A percentile compares a stretch with the other conserved stretches of the same genome.
phyloP scores from a whole-genome alignment of 2,888 invertebrate genomes.

The Nemotelus nigrinus region DNA sequence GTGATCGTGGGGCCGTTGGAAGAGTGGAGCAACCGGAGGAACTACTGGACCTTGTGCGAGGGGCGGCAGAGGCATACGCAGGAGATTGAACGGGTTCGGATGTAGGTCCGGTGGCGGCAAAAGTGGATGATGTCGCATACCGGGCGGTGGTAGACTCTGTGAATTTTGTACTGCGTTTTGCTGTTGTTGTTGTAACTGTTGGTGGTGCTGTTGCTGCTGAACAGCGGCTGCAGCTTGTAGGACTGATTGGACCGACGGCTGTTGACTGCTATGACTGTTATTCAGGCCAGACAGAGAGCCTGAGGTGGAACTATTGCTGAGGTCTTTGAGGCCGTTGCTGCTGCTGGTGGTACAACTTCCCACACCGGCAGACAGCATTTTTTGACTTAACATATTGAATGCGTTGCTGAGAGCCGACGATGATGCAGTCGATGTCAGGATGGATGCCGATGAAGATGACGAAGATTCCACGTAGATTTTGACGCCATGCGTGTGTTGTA shows the following conservation, averaged over 20 bases:
- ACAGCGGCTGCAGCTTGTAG: constrained; percentile 61
- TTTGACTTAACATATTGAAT: constrained; percentile 51
- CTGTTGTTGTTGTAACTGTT: constrained; percentile 62
- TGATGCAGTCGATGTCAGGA: constrained; percentile 61
- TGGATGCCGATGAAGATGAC: constrained; percentile 61
- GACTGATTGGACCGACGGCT: constrained; percentile 69
- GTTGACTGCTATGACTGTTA: constrained; percentile 53
- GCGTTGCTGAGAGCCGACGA: constrained; percentile 55
- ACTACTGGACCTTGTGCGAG: constrained; percentile 75
- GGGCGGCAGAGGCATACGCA: constrained; percentile 80
- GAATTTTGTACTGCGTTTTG: constrained; percentile 68
- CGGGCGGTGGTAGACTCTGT: constrained; percentile 70
- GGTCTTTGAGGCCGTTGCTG: constrained; percentile 51
- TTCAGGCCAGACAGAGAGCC: constrained; percentile 51
- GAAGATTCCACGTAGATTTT: constrained; percentile 86
- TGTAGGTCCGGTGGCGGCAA: constrained; percentile 79
- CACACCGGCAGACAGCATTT: constrained; percentile 42
- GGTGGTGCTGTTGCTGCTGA: constrained; percentile 59
- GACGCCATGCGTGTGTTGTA: constrained; percentile 92
- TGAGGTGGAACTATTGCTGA: constrained; percentile 53
- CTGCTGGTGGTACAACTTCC: constrained; percentile 43
- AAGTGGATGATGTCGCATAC: constrained; percentile 74
- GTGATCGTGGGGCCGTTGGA: constrained; percentile 82
- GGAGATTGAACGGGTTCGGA: constrained; percentile 77
- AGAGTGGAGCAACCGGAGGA: constrained; percentile 76